These are phyloP conservation scores for Ormyrus nitidulus DNA, from an alignment of 2,888 invertebrate species.

Conservation along the genomic window DNA sequence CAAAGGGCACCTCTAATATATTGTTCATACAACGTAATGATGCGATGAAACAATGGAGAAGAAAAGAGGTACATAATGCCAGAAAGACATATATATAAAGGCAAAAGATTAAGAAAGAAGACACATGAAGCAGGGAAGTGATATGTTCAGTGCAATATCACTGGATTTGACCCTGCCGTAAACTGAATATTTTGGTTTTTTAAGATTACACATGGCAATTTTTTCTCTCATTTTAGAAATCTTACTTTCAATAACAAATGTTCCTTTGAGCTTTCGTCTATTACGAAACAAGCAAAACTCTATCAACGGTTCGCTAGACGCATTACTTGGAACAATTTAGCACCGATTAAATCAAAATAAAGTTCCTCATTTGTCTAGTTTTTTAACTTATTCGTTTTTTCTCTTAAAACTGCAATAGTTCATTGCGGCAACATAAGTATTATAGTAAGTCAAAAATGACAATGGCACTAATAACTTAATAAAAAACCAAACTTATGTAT, in stretches of 20 bases:
- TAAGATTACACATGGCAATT: constrained; percentile 49
- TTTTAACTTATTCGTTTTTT: constrained; percentile 41
- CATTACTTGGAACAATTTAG: constrained; percentile 54
- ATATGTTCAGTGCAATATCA: constrained; percentile 57
- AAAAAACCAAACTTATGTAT: constrained; percentile 57
- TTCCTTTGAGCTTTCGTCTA: constrained; percentile 52
- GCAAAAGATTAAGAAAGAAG: constrained; percentile 40
- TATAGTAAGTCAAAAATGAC: constrained; percentile 53
- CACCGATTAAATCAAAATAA: constrained; percentile 55
- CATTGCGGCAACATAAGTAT: constrained; percentile 52
- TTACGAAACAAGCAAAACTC: constrained; percentile 53
- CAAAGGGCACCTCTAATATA: constrained; percentile 37
- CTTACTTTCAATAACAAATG: constrained; percentile 56
- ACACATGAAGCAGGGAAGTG: constrained; percentile 49
- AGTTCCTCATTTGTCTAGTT: constrained; percentile 48
- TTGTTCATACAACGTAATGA: constrained; percentile 45
- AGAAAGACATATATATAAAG: constrained; percentile 39
- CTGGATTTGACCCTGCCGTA: constrained; percentile 53
- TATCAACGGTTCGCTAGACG: constrained; percentile 52
- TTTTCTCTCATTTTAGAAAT: constrained; percentile 48
- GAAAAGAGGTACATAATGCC: constrained; percentile 43
- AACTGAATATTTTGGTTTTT: constrained; percentile 50
- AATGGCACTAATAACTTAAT: constrained; percentile 60
- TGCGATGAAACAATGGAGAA: constrained; percentile 34
- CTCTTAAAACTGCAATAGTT: constrained; percentile 44